Evolutionary conservation across 2,888 invertebrate species (phyloP), one percentile per base, ranked within the genome.

Genomic region (Drosophila ustulata): DNA sequence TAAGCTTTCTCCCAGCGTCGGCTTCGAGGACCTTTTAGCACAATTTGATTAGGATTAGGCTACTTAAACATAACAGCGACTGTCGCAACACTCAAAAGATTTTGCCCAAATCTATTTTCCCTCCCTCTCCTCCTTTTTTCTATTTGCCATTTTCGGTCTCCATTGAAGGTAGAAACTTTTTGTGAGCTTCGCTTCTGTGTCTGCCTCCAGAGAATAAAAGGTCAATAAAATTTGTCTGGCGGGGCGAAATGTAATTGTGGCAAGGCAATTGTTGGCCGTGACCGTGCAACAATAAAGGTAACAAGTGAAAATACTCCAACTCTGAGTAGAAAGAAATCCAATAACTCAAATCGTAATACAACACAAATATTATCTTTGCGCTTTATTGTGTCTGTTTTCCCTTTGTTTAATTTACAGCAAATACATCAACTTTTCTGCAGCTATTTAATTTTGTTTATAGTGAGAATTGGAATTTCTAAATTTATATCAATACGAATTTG

Each of bases 1-100:
- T 59, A 59, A 58, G 59, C 51, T 3, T 65, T 37, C 23, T 18
- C 11, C 9, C 47, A 13, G 28, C 30, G 30, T 11, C 23, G 25
- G 1, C 30, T 45, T 23, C n/a, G 23, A 57, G 25, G 28, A 50
- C 64, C 43, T 58, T 41, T 64, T 51, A 51, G 23, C n/a, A 23
- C 59, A 65, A 65, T 59, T 65, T 52, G 65, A 65, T 65, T 65
- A 52, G 53, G 52, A 52, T 52, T 46, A 52, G 34, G 23, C 51
- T 23, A 25, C 51, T 37, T 37, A 65, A 51, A 39, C 50, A 49
- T 30, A 49, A 63, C 57, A 34, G 26, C 43, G 49, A 59, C 59
- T 26, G 51, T 51, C 18, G 25, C 58, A 37, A 13, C 46, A 46
- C 53, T 62, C 45, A 52, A 63, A 56, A 46, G 46, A 39, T 59